Evolutionary conservation across 2,113 vertebrate species (phyloP).

Genomic region (Cephalopholis sonnerati): DNA sequence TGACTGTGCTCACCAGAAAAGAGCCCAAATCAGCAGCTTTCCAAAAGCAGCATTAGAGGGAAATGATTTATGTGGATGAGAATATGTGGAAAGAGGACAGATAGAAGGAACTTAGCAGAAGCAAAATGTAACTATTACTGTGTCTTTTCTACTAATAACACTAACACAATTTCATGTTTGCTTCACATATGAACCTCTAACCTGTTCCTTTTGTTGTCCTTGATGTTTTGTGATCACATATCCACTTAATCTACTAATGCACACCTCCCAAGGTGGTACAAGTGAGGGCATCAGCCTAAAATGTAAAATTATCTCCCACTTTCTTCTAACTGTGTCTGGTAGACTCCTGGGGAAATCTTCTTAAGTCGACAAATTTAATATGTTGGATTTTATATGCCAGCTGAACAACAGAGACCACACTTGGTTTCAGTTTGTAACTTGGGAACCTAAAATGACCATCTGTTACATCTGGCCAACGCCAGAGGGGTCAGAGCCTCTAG

Average conservation of each 20-base stretch:
- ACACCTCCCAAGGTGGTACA: neutral
- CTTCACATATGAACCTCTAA: neutral
- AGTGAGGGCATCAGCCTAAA: neutral
- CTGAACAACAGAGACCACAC: neutral
- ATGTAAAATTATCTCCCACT: neutral
- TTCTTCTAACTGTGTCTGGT: neutral
- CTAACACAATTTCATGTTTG: neutral
- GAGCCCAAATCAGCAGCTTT: conserved; percentile 22
- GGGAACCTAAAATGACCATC: conserved; percentile 11
- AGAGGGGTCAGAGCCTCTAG: neutral
- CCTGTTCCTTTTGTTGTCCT: neutral
- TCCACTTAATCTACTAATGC: neutral
- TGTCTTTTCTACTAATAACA: conserved; percentile 1
- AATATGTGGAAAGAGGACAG: neutral
- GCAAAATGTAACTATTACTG: neutral
- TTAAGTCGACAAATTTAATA: neutral
- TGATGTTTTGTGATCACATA: neutral
- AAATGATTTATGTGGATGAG: conserved; percentile 35
- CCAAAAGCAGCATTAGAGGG: conserved; percentile 31
- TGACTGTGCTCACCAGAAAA: neutral
- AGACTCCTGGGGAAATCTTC: neutral
- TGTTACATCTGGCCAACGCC: conserved; percentile 1
- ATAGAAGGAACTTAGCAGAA: conserved; percentile 3
- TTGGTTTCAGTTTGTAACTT: conserved; percentile 7
- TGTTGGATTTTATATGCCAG: neutral